Evolutionary conservation across 2,888 invertebrate species (phyloP), one percentile per base, ranked within the genome.

Genomic region (Nebria brevicollis): DNA sequence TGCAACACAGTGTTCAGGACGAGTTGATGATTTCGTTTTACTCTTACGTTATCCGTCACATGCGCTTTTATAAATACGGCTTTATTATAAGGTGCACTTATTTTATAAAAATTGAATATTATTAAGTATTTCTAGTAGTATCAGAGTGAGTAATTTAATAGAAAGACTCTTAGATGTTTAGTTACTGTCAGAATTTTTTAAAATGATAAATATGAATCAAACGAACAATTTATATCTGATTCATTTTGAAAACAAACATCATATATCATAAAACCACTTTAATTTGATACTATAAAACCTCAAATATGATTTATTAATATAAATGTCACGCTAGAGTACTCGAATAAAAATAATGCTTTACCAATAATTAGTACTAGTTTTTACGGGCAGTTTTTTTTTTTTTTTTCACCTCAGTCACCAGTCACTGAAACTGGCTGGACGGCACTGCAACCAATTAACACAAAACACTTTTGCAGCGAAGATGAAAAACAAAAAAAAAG

Each of bases 371-470:
- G 54, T 5, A 54, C 54, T 5, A 5, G 54, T 54, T 54, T 54
- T 54, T 54, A 2, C 54, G 8, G 54, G 11, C 8, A 11, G 8
- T 54, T 13, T 54, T 0, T 10, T 0, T 10, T 10, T 10, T 54
- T 54, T 54, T 54, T 54, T 54, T 54, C 13, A 13, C 54, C 13
- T 54, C 54, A 54, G 13, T 54, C 43, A 43, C 43, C 43, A 43
- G 43, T 43, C 13, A 54, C 13, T 54, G 54, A 54, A 54, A 54
- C 54, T 54, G 54, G 54, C 13, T 54, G 54, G 54, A 77, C 43
- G n/a, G 70, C 54, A 15, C 5, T 78, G 41, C 73, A 34, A 78
- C 65, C 72, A 80, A 80, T 72, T 80, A 80, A 54, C 72, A 72
- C 70, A 20, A 80, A 75, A 75, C 73, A 72, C 72, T 75, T 65